Percentiles rank a stretch among this genome's conserved stretches.
Evolutionary conservation across 2,113 vertebrate genomes (phyloP).

Genomic region (Henicopernis longicauda): DNA sequence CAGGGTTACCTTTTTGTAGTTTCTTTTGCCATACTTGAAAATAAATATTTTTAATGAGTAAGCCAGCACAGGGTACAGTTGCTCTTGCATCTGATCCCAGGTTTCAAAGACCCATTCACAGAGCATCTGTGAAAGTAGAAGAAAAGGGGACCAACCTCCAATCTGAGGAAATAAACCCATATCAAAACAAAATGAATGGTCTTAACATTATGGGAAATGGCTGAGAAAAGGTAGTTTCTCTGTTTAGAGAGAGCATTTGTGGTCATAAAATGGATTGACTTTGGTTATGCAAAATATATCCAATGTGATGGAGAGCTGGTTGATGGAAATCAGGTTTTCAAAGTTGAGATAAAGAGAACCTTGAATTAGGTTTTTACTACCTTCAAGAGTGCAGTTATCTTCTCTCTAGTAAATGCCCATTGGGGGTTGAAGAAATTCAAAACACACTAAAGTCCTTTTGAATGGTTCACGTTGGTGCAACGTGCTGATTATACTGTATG

Average conservation of each 20-base stretch:
- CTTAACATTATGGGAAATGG: neutral
- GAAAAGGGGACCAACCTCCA: neutral
- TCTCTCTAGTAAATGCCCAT: neutral
- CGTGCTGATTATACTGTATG: neutral
- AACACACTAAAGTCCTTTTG: neutral
- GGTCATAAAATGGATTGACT: neutral
- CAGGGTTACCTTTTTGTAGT: neutral
- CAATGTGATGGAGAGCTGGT: neutral
- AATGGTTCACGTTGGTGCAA: neutral
- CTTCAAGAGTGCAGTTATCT: neutral
- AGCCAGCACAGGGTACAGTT: neutral
- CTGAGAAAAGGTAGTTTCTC: neutral
- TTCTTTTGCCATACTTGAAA: neutral
- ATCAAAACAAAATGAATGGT: neutral
- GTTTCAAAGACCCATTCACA: neutral
- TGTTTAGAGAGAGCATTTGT: neutral
- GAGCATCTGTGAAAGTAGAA: neutral
- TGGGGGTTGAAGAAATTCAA: neutral
- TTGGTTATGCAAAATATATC: neutral
- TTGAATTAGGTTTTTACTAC: neutral
- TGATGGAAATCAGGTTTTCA: neutral
- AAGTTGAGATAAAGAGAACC: neutral
- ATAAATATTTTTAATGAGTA: neutral
- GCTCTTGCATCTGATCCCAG: neutral
- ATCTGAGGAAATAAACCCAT: neutral